phyloP scores from a whole-genome alignment of 1,140 invertebrate species.

The Calephelis nemesis region DNA sequence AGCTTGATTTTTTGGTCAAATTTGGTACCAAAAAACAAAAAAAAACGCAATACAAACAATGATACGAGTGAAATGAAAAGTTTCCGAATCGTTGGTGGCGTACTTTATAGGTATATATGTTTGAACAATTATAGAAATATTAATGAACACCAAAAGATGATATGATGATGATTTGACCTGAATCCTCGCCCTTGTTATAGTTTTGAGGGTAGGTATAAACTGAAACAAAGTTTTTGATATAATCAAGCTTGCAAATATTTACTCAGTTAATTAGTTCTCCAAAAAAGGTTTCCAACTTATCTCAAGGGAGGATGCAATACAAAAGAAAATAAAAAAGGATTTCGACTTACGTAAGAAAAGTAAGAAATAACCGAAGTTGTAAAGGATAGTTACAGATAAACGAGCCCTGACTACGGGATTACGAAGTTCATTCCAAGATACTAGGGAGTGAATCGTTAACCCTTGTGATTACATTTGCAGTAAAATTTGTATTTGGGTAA shows the following conservation, averaged over 20 bases:
- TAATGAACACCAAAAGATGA: too few species aligned
- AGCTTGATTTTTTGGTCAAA: too few species aligned
- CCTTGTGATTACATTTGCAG: conserved; percentile 15
- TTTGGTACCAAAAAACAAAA: too few species aligned
- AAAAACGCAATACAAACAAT: too few species aligned
- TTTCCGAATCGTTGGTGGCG: too few species aligned
- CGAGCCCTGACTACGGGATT: conserved; percentile 14
- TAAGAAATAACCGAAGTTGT: conserved; percentile 9
- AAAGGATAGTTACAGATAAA: conserved; percentile 15
- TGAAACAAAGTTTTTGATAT: neutral
- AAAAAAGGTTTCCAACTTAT: neutral
- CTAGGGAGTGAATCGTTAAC: conserved; percentile 7
- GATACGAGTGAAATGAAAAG: too few species aligned
- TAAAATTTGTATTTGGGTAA: conserved; percentile 1
- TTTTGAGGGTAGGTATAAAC: too few species aligned
- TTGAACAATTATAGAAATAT: too few species aligned
- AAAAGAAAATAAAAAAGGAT: conserved; percentile 17
- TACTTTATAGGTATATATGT: too few species aligned
- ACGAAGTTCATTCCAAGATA: neutral
- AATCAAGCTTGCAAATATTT: neutral
- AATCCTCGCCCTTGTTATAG: too few species aligned
- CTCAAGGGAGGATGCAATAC: conserved; percentile 5
- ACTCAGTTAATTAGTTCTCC: neutral
- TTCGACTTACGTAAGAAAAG: neutral
- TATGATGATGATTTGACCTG: too few species aligned